phyloP scores from a whole-genome alignment of 2,797 vertebrate genomes.

The Pristis pectinata region DNA sequence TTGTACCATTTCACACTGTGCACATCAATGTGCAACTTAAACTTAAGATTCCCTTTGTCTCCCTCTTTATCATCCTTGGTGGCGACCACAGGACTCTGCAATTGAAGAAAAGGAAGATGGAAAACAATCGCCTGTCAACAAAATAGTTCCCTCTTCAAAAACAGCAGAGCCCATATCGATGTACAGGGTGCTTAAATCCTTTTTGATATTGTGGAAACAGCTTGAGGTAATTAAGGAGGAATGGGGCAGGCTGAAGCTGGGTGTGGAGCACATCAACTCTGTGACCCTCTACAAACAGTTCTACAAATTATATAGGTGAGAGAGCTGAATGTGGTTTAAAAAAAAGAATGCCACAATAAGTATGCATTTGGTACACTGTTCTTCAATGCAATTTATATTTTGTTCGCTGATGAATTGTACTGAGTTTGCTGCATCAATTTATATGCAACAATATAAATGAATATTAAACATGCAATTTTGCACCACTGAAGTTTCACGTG shows the following conservation, averaged over 20 bases:
- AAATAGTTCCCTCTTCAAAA: background rate
- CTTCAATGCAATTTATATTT: background rate
- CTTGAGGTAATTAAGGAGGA: conserved; percentile 62
- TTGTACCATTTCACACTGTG: background rate
- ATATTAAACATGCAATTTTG: background rate
- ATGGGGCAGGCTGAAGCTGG: conserved; percentile 55
- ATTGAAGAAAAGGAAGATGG: background rate
- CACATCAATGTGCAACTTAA: background rate
- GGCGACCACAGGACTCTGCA: background rate
- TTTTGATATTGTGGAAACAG: conserved; percentile 66
- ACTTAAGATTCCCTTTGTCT: background rate
- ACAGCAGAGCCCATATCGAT: conserved; percentile 40
- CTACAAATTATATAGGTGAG: conserved; percentile 57
- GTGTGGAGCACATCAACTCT: conserved; percentile 45
- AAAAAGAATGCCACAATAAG: background rate
- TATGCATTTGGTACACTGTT: background rate
- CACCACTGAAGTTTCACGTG: background rate
- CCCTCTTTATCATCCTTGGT: background rate
- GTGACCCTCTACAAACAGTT: conserved; percentile 51
- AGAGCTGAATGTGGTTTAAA: background rate
- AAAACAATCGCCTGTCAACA: conserved; percentile 27
- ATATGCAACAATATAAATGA: background rate
- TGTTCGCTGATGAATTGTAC: background rate
- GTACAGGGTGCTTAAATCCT: conserved; percentile 53
- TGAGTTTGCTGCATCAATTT: background rate